These are phyloP conservation scores for Leptopterna dolabrata DNA, from an alignment of 2,888 invertebrate genomes.

Conservation along the genomic window DNA sequence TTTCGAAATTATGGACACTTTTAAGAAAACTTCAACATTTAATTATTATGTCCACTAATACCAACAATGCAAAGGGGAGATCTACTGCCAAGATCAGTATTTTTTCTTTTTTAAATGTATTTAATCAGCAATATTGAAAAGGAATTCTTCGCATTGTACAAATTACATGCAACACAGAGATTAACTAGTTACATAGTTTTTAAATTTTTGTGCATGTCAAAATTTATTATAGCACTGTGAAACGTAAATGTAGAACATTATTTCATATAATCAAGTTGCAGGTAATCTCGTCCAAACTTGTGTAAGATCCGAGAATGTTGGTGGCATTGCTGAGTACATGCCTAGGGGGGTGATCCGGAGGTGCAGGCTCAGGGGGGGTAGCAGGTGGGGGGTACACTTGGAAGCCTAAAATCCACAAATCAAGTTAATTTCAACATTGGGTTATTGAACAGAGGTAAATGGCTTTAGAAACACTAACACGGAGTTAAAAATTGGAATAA, in stretches of 20 bases:
- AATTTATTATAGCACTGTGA: slow-evolving; percentile 38
- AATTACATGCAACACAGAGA: slow-evolving; percentile 44
- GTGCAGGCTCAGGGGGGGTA: slow-evolving; percentile 87
- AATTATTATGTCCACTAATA: slow-evolving; percentile 33
- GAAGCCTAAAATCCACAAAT: slow-evolving; percentile 72
- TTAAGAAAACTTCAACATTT: slow-evolving; percentile 9
- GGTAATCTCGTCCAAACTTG: slow-evolving; percentile 76
- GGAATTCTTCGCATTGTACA: slow-evolving; percentile 33
- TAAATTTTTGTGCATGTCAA: slow-evolving; percentile 29
- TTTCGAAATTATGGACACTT: slow-evolving; percentile 23
- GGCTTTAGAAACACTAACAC: too few species aligned
- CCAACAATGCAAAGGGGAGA: slow-evolving; percentile 40
- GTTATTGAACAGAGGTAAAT: too few species aligned
- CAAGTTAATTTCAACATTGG: neutral
- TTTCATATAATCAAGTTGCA: slow-evolving; percentile 68
- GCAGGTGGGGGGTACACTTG: slow-evolving; percentile 87
- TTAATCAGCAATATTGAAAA: slow-evolving; percentile 34
- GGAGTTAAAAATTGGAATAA: too few species aligned
- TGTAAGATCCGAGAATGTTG: slow-evolving; percentile 65
- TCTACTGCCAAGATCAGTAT: slow-evolving; percentile 27
- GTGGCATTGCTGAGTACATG: slow-evolving; percentile 64
- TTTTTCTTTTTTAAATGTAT: slow-evolving; percentile 32
- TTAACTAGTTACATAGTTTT: slow-evolving; percentile 41
- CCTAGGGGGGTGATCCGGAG: slow-evolving; percentile 77
- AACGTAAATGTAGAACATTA: slow-evolving; percentile 20